Evolutionary conservation across 2,888 invertebrate species (phyloP).

Genomic region (Harpalus rubripes): DNA sequence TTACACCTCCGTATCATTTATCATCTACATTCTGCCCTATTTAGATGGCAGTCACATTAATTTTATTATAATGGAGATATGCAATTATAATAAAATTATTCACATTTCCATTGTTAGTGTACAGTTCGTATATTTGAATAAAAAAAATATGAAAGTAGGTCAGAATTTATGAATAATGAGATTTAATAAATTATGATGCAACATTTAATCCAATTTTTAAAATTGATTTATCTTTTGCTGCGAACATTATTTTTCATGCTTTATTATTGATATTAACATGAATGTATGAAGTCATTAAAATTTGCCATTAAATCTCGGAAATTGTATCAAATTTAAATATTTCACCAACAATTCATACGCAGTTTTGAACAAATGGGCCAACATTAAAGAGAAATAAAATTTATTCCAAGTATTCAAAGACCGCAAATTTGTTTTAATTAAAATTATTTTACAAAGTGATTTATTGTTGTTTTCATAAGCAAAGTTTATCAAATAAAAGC

Average conservation of each 20-base stretch:
- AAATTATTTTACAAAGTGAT: too few species aligned
- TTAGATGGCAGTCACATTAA: neutral
- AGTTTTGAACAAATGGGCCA: neutral
- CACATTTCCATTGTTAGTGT: neutral
- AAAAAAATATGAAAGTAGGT: neutral
- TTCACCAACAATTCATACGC: neutral
- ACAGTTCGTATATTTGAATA: neutral
- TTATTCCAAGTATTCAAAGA: too few species aligned
- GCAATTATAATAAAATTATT: neutral
- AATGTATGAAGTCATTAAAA: neutral
- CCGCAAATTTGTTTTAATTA: too few species aligned
- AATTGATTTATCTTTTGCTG: neutral
- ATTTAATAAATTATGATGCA: neutral
- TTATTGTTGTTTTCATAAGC: too few species aligned
- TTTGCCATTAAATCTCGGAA: neutral
- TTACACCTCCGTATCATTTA: neutral
- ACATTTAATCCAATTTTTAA: slow-evolving; percentile 5
- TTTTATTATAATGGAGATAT: neutral
- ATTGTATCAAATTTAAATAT: neutral
- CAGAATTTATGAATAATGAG: neutral
- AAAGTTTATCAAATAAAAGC: too few species aligned
- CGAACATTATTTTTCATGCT: neutral
- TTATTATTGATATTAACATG: neutral
- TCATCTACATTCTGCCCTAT: neutral
- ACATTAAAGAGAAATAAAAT: neutral